Percentiles rank a stretch among this genome's conserved stretches.
These are phyloP conservation scores for Apamea crenata DNA, from an alignment of 2,888 invertebrate genomes.

Conservation along the genomic window DNA sequence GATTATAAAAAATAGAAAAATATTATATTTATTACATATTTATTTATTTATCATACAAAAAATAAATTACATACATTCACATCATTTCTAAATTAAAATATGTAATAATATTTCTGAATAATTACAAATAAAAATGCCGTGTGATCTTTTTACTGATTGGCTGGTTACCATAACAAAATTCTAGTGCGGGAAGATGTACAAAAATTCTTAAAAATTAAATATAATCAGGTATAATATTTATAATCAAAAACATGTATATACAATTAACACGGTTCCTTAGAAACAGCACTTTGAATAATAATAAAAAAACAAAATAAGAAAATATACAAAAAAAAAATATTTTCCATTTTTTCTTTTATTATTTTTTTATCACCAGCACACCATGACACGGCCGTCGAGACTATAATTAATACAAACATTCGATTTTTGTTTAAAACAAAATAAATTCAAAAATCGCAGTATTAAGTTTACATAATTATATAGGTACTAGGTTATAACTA, in stretches of 20 bases:
- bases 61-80: constrained; percentile 77
- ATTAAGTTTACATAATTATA: constrained; percentile 9
- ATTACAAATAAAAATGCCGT: constrained; percentile 28
- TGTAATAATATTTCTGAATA: constrained; percentile 23
- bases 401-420: constrained; percentile 17
- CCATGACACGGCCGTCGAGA: constrained; percentile 37
- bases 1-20: constrained; percentile 59
- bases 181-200: constrained; percentile 16
- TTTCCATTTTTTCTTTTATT: constrained; percentile 9
- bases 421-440: constrained; percentile 52
- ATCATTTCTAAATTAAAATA: constrained; percentile 59
- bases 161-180: constrained; percentile 27
- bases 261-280: constrained; percentile 30
- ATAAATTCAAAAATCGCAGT: constrained; percentile 50
- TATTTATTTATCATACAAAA: constrained; percentile 43
- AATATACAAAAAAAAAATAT: background rate
- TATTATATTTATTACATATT: constrained; percentile 4
- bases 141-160: constrained; percentile 12
- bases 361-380: constrained; percentile 25
- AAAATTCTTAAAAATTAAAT: constrained; percentile 45
- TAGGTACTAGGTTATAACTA: constrained; percentile 12
- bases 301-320: constrained; percentile 8
- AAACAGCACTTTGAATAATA: constrained; percentile 24
- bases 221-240: constrained; percentile 38
- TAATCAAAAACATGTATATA: constrained; percentile 29